Base-by-base conservation (phyloP, 2,888 invertebrate species). In the Protonemura montana region DNA sequence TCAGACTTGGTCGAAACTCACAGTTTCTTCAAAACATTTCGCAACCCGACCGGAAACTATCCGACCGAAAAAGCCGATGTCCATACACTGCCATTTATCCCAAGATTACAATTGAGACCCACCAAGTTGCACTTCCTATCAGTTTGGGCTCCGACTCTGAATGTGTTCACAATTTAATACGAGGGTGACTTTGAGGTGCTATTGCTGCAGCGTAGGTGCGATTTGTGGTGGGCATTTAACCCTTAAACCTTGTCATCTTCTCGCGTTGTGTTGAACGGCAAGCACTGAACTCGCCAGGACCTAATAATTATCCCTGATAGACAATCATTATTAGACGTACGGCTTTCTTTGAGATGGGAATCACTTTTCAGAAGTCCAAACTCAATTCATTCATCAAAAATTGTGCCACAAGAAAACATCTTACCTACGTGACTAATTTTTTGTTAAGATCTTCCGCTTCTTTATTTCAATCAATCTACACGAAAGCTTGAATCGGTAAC, bases 191-290 rank as follows among this genome's bases (percentile, higher is more conserved):
- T 28, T 6, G 28, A 78, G 81, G 21, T 6, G 30, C 7, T 5
- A 7, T 6, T 27, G 10, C 28, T 81, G 81, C 1, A 28, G 26
- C 27, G 81, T 81, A 81, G 81, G n/a, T 84, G 84, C 28, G 86
- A 78, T 28, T 76, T 86, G 86, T 77, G 86, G 86, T 86, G 82
- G 77, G 25, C n/a, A n/a, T 84, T 28, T 28, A 29, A 84, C 59
- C 59, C 59, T 83, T 76, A 76, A 84, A 76, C 28, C 27, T 76
- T 86, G 86, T 84, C 82, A 86, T 86, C 77, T 82, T 82, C 86
- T 83, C 83, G 76, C 83, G 83, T 26, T 25, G 84, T 30, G 29
- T 1, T 21, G 80, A 81, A 59, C 59, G 59, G 59, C 59, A 59
- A 21, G 59, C 59, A 21, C 30, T 5, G n/a, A 13, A 78, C 78